phyloP scores from a whole-genome alignment of 2,888 invertebrate species.

The Cheilosia impressa region DNA sequence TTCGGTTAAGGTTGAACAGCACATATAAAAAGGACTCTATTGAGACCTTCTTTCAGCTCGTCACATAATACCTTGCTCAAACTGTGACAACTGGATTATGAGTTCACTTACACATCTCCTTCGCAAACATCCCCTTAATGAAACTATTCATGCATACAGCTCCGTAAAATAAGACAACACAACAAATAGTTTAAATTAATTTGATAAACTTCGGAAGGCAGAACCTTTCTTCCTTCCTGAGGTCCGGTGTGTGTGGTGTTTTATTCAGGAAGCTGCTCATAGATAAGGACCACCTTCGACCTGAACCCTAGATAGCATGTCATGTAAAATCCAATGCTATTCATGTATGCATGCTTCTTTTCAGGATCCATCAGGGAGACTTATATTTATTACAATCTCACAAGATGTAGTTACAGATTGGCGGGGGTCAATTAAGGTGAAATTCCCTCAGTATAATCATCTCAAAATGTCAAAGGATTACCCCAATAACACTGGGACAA shows the following conservation, averaged over 20 bases:
- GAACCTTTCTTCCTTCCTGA: constrained; percentile 13
- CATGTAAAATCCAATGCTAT: constrained; percentile 18
- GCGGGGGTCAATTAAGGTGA: constrained; percentile 16
- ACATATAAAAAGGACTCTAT: not conserved
- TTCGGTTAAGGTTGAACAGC: not conserved
- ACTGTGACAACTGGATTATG: not conserved
- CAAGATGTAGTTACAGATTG: not conserved
- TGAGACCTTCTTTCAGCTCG: no score
- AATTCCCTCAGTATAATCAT: constrained; percentile 5
- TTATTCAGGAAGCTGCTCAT: constrained; percentile 41
- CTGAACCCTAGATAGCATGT: constrained; percentile 18
- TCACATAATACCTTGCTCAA: not conserved
- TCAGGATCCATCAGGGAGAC: not conserved
- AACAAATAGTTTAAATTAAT: constrained; percentile 47
- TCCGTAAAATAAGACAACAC: not conserved
- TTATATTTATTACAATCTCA: constrained; percentile 6
- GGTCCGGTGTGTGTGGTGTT: not conserved
- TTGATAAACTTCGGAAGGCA: constrained; percentile 35
- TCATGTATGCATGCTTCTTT: not conserved
- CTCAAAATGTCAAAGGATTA: constrained; percentile 28
- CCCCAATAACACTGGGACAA: constrained; percentile 22
- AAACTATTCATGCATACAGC: constrained; percentile 19
- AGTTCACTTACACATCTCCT: not conserved
- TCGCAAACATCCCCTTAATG: not conserved
- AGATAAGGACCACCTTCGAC: constrained; percentile 31